Percentiles rank a stretch among this genome's conserved stretches.
Conservation (phyloP, 2,888 invertebrate species). For the Drosophila monieri region DNA sequence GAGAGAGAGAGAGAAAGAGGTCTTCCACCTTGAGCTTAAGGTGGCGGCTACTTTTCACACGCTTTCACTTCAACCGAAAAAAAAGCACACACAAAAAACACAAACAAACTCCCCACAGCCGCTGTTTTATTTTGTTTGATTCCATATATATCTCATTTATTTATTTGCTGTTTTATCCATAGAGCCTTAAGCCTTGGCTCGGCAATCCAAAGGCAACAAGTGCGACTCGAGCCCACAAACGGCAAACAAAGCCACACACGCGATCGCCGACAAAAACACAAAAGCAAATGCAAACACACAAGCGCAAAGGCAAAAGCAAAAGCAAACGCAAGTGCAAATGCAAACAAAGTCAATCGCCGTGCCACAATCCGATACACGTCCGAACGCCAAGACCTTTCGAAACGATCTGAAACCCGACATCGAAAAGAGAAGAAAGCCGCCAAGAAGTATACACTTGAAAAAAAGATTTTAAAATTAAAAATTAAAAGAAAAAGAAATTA, state of each 20-base stretch:
- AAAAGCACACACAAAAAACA: constrained; percentile 24
- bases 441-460: neutral
- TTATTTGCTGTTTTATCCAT: constrained; percentile 1
- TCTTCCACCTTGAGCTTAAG: constrained; percentile 35
- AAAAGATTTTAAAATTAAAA: neutral
- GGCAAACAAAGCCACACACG: constrained; percentile 17
- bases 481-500: neutral
- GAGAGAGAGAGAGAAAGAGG: constrained; percentile 23
- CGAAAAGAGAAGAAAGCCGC: constrained; percentile 1
- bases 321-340: constrained; percentile 6
- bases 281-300: neutral
- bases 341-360: constrained; percentile 17
- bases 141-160: constrained; percentile 1
- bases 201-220: neutral
- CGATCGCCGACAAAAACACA: constrained; percentile 10
- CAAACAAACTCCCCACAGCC: constrained; percentile 42
- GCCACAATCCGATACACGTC: neutral
- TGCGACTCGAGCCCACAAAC: neutral
- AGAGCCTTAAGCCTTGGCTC: neutral
- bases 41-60: constrained; percentile 62
- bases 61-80: constrained; percentile 66
- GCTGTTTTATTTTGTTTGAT: constrained; percentile 17
- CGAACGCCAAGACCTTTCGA: constrained; percentile 1
- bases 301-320: constrained; percentile 9
- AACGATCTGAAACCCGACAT: neutral